phyloP scores from a whole-genome alignment of 2,797 vertebrate species.

The Sciaenops ocellatus region DNA sequence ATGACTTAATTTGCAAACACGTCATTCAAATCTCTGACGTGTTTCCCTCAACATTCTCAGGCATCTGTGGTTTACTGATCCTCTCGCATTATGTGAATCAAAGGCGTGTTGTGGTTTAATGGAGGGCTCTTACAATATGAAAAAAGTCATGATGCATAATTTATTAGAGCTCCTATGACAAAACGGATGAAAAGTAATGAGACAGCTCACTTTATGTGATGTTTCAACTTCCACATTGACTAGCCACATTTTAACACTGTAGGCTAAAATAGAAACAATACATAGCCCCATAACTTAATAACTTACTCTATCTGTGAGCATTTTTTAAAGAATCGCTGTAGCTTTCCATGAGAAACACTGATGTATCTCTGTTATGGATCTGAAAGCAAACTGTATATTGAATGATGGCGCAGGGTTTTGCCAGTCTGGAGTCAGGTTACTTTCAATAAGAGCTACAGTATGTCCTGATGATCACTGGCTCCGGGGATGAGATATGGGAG shows the following conservation, averaged over 20 bases:
- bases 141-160: conserved; percentile 44
- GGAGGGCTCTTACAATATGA: conserved; percentile 33
- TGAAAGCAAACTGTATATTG: conserved; percentile 7
- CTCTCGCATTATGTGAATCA: conserved; percentile 41
- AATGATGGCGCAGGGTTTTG: conserved; percentile 2
- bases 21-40: not conserved
- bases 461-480: conserved; percentile 23
- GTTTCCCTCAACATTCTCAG: not conserved
- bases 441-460: conserved; percentile 12
- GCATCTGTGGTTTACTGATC: conserved; percentile 47
- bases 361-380: conserved; percentile 1
- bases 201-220: conserved; percentile 10
- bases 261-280: not conserved
- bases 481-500: conserved; percentile 41
- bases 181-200: conserved; percentile 11
- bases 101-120: conserved; percentile 52
- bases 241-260: conserved; percentile 18
- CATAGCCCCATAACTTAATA: too few relatives aligned
- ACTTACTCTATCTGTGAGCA: not conserved
- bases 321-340: not conserved
- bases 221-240: conserved; percentile 15
- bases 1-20: not conserved
- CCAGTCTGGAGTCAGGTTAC: conserved; percentile 55
- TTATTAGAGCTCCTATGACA: conserved; percentile 24
- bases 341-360: not conserved